phyloP scores from a whole-genome alignment of 2,113 vertebrate species.

The Mirounga angustirostris region DNA sequence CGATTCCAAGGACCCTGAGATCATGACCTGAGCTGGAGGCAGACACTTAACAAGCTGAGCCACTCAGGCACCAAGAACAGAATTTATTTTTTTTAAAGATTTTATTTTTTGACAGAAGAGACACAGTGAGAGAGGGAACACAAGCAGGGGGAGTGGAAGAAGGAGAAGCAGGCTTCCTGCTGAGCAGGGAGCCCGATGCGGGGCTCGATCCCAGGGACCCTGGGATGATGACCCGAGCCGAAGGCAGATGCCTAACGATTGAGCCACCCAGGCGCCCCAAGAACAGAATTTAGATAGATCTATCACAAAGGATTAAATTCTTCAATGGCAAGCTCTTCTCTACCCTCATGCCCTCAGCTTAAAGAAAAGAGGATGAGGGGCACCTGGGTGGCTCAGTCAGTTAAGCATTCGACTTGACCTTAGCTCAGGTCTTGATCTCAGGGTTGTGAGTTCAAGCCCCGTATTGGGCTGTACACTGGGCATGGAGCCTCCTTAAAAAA shows the following conservation, averaged over 20 bases:
- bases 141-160: too few relatives aligned
- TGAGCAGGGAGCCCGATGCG: too few relatives aligned
- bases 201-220: too few relatives aligned
- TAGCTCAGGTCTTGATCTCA: background rate
- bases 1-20: too few relatives aligned
- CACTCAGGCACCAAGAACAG: background rate
- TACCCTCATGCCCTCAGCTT: background rate
- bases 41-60: too few relatives aligned
- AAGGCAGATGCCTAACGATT: too few relatives aligned
- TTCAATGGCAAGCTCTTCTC: background rate
- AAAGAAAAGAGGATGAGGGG: background rate
- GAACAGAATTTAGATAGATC: slow-evolving; percentile 7
- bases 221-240: too few relatives aligned
- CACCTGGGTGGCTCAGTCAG: background rate
- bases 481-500: background rate
- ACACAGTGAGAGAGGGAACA: too few relatives aligned
- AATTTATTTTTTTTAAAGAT: background rate
- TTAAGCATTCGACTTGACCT: background rate
- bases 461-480: background rate
- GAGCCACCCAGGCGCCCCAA: too few relatives aligned
- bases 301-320: background rate
- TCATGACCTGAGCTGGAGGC: too few relatives aligned
- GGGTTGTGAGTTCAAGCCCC: background rate
- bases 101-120: too few relatives aligned
- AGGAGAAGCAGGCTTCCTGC: too few relatives aligned